Conservation (phyloP, 2,113 vertebrate species). For the Tenebrosternarchus preto region DNA sequence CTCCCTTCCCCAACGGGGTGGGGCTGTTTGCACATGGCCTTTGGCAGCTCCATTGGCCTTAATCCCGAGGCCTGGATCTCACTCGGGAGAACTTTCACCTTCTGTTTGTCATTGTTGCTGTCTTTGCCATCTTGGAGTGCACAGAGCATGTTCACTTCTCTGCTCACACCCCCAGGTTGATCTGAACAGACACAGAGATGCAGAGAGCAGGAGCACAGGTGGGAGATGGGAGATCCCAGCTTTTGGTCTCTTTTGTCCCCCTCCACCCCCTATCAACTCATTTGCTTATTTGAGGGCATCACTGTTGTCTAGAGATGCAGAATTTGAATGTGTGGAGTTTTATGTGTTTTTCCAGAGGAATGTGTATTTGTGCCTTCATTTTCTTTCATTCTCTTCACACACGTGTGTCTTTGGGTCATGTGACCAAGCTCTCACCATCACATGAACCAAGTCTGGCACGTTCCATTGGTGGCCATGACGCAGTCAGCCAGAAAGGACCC, state of each 20-base stretch:
- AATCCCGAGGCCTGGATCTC: constrained; percentile 58
- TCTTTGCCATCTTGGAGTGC: constrained; percentile 19
- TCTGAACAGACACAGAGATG: constrained; percentile 21
- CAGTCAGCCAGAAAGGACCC: not conserved
- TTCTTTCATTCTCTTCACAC: not conserved
- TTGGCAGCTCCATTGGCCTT: constrained; percentile 83
- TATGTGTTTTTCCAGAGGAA: constrained; percentile 18
- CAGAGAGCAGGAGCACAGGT: constrained; percentile 47
- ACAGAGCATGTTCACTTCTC: constrained; percentile 47
- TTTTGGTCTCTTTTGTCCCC: not conserved
- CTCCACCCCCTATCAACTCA: not conserved
- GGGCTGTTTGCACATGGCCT: constrained; percentile 86
- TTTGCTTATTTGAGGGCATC: constrained; percentile 20
- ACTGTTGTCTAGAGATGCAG: constrained; percentile 20
- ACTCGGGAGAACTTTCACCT: constrained; percentile 62
- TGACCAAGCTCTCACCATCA: constrained; percentile 14
- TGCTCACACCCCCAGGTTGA: constrained; percentile 32
- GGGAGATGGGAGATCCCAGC: constrained; percentile 48
- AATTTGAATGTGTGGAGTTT: constrained; percentile 31
- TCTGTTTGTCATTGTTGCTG: constrained; percentile 37
- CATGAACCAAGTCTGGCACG: not conserved
- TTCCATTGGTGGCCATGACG: constrained; percentile 13
- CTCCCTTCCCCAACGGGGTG: constrained; percentile 36
- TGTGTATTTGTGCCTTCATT: constrained; percentile 47
- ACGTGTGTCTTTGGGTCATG: constrained; percentile 37